A percentile compares a stretch with the other conserved stretches of the same genome.
Conservation (phyloP, 2,113 vertebrate species). For the Osmerus mordax region DNA sequence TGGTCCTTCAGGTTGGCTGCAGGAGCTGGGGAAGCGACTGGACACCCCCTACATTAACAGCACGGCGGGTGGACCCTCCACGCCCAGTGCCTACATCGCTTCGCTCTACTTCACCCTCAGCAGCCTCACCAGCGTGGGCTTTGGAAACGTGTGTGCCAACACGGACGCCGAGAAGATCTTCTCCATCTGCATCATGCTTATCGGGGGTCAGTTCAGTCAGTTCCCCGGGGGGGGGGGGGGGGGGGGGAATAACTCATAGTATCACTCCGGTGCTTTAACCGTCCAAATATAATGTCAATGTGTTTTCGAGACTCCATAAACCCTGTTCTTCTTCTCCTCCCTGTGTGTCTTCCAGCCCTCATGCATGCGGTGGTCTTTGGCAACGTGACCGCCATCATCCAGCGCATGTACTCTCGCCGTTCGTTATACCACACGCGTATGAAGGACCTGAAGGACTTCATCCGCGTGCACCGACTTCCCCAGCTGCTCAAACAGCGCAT, state of each 20-base stretch:
- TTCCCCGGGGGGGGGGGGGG: background rate
- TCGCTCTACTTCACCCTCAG: constrained; percentile 98
- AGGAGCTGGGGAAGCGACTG: constrained; percentile 90
- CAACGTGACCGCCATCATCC: constrained; percentile 96
- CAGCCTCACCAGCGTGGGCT: constrained; percentile 95
- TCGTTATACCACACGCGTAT: constrained; percentile 95
- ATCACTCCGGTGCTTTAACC: background rate
- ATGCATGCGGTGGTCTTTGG: constrained; percentile 98
- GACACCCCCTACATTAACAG: constrained; percentile 88
- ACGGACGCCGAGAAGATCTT: constrained; percentile 95
- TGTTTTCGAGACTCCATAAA: background rate
- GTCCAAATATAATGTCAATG: background rate
- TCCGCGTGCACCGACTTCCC: constrained; percentile 88
- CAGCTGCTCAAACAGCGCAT: constrained; percentile 94
- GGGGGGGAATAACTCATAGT: background rate
- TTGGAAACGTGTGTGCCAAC: constrained; percentile 94
- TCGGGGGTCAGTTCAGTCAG: constrained; percentile 81
- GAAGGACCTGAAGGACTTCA: constrained; percentile 98
- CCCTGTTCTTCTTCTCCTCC: background rate
- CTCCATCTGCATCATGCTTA: constrained; percentile 96
- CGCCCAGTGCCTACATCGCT: constrained; percentile 90
- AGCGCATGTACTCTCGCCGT: constrained; percentile 96
- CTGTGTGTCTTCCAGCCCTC: constrained; percentile 72
- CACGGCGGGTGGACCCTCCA: constrained; percentile 83
- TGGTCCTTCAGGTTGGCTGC: constrained; percentile 83